These are phyloP conservation scores for Plebejus argus DNA, from an alignment of 2,888 invertebrate genomes.

Conservation along the genomic window DNA sequence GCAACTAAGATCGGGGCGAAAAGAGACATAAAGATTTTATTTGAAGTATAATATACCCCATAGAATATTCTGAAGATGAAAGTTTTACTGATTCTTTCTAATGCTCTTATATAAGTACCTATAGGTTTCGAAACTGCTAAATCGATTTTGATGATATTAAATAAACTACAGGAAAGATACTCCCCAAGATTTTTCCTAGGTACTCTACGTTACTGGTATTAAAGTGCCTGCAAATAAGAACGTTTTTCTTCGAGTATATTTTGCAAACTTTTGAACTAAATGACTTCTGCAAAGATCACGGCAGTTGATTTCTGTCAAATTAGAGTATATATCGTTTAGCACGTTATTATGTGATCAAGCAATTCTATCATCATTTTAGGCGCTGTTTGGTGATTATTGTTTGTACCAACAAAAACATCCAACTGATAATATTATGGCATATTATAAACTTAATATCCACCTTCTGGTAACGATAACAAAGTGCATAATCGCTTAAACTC, in stretches of 20 bases:
- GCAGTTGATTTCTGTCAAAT: slow-evolving; percentile 47
- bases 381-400: slow-evolving; percentile 9
- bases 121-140: no score
- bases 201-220: no score
- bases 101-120: no score
- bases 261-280: slow-evolving; percentile 6
- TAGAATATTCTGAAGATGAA: not conserved
- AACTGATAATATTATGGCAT: not conserved
- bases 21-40: no score
- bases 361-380: slow-evolving; percentile 45
- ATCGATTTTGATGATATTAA: no score
- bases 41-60: no score
- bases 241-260: not conserved
- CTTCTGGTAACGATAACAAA: not conserved
- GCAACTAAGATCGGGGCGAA: no score
- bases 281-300: slow-evolving; percentile 18
- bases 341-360: slow-evolving; percentile 46
- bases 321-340: slow-evolving; percentile 53
- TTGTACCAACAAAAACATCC: slow-evolving; percentile 11
- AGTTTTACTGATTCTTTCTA: not conserved
- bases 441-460: not conserved
- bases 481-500: slow-evolving; percentile 3
- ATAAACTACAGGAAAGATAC: no score
- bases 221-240: not conserved
- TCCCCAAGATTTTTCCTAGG: no score